These are phyloP conservation scores for Turdus rufiventris DNA, from an alignment of 2,113 vertebrate genomes.

Conservation along the genomic window DNA sequence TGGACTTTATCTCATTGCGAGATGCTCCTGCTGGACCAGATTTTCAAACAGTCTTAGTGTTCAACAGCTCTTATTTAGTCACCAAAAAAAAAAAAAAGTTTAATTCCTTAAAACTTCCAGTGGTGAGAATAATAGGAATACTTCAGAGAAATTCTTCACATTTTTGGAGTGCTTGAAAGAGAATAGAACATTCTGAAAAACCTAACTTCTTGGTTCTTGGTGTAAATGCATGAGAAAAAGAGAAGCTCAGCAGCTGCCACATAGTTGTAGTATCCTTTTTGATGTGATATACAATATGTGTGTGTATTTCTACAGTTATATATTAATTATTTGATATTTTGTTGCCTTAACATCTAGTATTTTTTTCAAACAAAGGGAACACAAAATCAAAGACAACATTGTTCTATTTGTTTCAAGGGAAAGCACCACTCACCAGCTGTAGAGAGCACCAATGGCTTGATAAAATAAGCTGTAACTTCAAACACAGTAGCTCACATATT, in stretches of 20 bases:
- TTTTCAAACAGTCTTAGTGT: background rate
- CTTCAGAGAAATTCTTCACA: background rate
- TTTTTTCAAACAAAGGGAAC: constrained; percentile 36
- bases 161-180: background rate
- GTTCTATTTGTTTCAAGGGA: background rate
- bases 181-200: background rate
- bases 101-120: background rate
- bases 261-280: constrained; percentile 37
- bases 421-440: background rate
- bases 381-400: background rate
- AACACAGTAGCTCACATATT: constrained; percentile 10
- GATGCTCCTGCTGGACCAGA: background rate
- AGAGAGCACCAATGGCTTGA: background rate
- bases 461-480: constrained; percentile 21
- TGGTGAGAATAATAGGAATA: background rate
- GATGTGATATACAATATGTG: background rate
- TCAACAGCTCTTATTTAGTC: background rate
- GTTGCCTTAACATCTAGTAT: background rate
- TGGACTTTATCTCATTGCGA: background rate
- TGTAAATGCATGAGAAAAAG: constrained; percentile 44
- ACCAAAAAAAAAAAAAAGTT: background rate
- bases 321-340: constrained; percentile 19
- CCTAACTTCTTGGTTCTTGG: background rate
- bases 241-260: constrained; percentile 14
- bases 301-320: background rate